A percentile compares a stretch with the other conserved stretches of the same genome.
Conservation (phyloP, 2,113 vertebrate species). For the Chaetodon trifascialis region DNA sequence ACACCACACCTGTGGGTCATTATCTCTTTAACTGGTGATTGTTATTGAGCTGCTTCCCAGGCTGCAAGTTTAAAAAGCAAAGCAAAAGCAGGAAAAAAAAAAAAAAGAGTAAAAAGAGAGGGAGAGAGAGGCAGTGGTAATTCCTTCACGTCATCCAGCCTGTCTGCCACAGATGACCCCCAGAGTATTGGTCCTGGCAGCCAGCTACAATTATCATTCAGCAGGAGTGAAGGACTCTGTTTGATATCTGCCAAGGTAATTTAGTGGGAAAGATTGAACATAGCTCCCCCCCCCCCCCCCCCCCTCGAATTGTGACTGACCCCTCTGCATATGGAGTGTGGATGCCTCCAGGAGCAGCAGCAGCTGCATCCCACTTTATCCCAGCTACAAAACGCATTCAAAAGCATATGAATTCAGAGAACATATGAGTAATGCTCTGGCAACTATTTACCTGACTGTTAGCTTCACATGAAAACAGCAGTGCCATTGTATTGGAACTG, state of each 20-base stretch:
- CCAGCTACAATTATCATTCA: slow-evolving; percentile 79
- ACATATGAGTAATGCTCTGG: neutral
- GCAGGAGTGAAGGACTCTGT: slow-evolving; percentile 74
- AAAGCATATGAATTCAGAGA: neutral
- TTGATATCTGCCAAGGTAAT: slow-evolving; percentile 82
- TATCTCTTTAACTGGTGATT: slow-evolving; percentile 11
- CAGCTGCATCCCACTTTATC: neutral
- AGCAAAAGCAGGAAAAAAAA: neutral
- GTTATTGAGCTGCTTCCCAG: neutral
- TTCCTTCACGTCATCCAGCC: slow-evolving; percentile 53
- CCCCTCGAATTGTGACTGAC: slow-evolving; percentile 42
- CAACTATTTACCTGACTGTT: slow-evolving; percentile 28
- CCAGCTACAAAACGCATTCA: neutral
- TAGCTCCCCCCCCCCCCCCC: too few species aligned
- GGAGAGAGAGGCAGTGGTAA: slow-evolving; percentile 46
- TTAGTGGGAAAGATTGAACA: slow-evolving; percentile 81
- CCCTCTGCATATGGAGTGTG: slow-evolving; percentile 41
- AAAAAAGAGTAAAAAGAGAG: neutral
- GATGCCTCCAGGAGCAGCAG: slow-evolving; percentile 21
- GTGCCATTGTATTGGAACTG: neutral
- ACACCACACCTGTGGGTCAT: slow-evolving; percentile 5
- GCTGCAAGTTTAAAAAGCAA: slow-evolving; percentile 17
- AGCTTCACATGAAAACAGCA: neutral
- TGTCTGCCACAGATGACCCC: slow-evolving; percentile 64
- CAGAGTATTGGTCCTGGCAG: slow-evolving; percentile 72